Conservation (phyloP, 2,797 vertebrate genomes). For the Eupleurogrammus muticus region DNA sequence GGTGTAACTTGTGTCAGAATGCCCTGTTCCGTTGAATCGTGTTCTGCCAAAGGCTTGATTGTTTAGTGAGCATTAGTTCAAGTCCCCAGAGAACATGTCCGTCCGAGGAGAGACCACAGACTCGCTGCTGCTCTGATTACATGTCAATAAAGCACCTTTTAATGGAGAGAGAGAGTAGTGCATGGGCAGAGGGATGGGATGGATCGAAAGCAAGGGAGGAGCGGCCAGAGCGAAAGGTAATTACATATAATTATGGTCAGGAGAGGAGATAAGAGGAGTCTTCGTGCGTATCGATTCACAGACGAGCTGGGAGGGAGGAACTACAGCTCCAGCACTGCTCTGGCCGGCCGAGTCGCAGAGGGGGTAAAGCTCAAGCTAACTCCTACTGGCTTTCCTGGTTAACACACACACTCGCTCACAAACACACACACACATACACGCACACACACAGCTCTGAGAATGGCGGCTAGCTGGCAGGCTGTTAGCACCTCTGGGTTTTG, state of each 20-base stretch:
- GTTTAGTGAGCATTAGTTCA: conserved; percentile 73
- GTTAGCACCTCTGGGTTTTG: conserved; percentile 63
- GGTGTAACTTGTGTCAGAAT: conserved; percentile 59
- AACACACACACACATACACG: neutral
- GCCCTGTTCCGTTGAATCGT: conserved; percentile 66
- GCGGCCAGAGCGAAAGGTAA: conserved; percentile 56
- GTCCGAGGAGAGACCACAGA: conserved; percentile 63
- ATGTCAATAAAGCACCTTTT: conserved; percentile 82
- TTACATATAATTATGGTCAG: conserved; percentile 45
- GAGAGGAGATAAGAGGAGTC: conserved; percentile 47
- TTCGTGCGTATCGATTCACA: conserved; percentile 71
- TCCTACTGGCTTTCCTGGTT: conserved; percentile 60
- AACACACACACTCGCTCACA: conserved; percentile 28
- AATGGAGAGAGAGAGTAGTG: conserved; percentile 36
- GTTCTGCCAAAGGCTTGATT: conserved; percentile 73
- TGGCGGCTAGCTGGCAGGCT: conserved; percentile 43
- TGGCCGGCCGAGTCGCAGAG: conserved; percentile 41
- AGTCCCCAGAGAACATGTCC: conserved; percentile 68
- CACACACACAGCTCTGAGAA: conserved; percentile 48
- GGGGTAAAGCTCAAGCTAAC: conserved; percentile 60
- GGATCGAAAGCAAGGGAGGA: conserved; percentile 49
- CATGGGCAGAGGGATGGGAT: conserved; percentile 36
- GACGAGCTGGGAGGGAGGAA: conserved; percentile 49
- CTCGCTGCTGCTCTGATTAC: conserved; percentile 70
- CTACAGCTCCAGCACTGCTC: conserved; percentile 54